Evolutionary conservation across 2,888 invertebrate species (phyloP).

Genomic region (Orchesellides sinensis): DNA sequence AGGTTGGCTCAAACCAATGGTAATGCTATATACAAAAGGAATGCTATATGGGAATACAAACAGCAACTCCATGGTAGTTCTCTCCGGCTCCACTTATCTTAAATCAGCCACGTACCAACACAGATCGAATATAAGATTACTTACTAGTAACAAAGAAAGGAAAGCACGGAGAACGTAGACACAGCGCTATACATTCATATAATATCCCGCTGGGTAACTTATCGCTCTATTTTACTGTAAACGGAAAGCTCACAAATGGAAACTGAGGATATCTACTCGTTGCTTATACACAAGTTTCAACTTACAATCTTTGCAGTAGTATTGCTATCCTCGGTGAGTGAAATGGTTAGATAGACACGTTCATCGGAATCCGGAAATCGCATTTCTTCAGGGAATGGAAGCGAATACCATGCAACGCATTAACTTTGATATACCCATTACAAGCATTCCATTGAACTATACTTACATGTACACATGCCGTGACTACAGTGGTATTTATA

Average conservation of each 20-base stretch:
- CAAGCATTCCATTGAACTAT: too few species aligned
- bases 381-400: conserved; percentile 56
- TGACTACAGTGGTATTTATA: too few species aligned
- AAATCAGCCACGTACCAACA: conserved; percentile 51
- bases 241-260: conserved; percentile 3
- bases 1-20: conserved; percentile 36
- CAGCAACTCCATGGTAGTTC: background rate
- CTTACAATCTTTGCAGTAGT: background rate
- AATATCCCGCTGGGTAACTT: conserved; percentile 53
- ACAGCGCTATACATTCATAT: background rate
- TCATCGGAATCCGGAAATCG: conserved; percentile 56
- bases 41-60: background rate
- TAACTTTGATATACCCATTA: too few species aligned
- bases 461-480: too few species aligned
- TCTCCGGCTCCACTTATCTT: conserved; percentile 26
- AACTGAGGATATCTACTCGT: background rate
- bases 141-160: too few species aligned
- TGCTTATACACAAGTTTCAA: background rate
- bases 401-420: background rate
- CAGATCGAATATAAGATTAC: conserved; percentile 26
- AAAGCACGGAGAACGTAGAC: background rate
- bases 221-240: conserved; percentile 41
- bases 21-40: too few species aligned
- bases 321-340: background rate
- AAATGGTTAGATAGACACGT: conserved; percentile 40